Conservation (phyloP, 2,113 vertebrate genomes). For the Eolophus roseicapilla region DNA sequence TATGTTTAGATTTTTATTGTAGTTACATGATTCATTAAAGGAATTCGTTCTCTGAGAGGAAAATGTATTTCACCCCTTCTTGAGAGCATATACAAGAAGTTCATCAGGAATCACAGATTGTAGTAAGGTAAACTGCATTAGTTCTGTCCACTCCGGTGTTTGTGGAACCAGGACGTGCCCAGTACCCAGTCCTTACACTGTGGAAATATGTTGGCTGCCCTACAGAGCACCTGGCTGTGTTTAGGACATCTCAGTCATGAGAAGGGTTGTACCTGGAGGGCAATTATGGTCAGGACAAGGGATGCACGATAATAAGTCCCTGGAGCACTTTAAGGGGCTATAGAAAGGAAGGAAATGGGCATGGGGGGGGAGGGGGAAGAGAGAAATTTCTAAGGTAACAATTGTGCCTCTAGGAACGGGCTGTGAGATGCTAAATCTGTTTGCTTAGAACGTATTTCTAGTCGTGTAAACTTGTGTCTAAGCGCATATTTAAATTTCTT, state of each 20-base stretch:
- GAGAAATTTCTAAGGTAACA: constrained; percentile 65
- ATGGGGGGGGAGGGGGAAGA: accelerated
- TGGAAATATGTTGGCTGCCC: constrained; percentile 52
- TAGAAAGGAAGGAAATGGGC: constrained; percentile 57
- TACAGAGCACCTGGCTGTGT: constrained; percentile 69
- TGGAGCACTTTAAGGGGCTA: constrained; percentile 77
- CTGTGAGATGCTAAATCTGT: constrained; percentile 6
- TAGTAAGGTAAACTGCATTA: constrained; percentile 62
- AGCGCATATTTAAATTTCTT: neutral
- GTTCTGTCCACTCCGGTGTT: constrained; percentile 43
- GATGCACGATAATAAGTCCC: constrained; percentile 81
- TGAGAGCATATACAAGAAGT: constrained; percentile 22
- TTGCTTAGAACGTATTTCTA: neutral
- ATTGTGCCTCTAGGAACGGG: constrained; percentile 12
- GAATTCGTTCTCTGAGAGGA: constrained; percentile 34
- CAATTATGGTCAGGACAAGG: constrained; percentile 82
- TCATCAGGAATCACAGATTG: constrained; percentile 64
- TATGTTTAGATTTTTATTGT: constrained; percentile 43
- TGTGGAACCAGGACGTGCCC: constrained; percentile 50
- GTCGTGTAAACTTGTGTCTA: neutral
- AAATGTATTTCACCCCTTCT: constrained; percentile 57
- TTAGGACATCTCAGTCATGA: constrained; percentile 61
- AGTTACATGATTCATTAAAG: constrained; percentile 10
- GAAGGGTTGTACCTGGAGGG: constrained; percentile 80
- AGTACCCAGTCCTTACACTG: constrained; percentile 44